A percentile compares a stretch with the other conserved stretches of the same genome.
Conservation (phyloP, 2,113 vertebrate species). For the Grammatotria lemairii region DNA sequence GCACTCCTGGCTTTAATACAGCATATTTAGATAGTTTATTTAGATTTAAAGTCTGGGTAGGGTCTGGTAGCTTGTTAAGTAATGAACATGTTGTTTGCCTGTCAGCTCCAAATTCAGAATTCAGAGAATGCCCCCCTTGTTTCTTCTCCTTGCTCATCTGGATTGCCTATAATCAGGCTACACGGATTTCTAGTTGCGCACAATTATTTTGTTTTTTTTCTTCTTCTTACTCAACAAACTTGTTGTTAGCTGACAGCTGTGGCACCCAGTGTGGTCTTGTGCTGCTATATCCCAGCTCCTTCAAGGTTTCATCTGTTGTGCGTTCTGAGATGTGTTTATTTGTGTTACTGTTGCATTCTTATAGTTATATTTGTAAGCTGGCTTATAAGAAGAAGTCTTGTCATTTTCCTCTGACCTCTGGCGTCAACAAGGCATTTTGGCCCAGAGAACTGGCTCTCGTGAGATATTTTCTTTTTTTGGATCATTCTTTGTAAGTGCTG, state of each 20-base stretch:
- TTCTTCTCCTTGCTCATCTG: background rate
- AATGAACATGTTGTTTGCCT: background rate
- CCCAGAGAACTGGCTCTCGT: background rate
- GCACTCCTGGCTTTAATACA: background rate
- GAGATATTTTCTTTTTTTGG: background rate
- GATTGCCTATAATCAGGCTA: background rate
- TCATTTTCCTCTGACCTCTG: background rate
- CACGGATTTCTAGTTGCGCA: background rate
- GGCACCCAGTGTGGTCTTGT: background rate
- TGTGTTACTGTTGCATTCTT: background rate
- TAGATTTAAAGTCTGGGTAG: background rate
- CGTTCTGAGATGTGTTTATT: background rate
- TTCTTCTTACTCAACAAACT: background rate
- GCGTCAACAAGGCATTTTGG: background rate
- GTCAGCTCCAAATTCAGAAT: background rate
- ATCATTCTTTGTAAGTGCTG: background rate
- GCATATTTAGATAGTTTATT: background rate
- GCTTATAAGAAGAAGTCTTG: background rate
- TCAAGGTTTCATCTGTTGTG: background rate
- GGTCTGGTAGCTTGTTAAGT: background rate
- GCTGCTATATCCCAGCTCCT: background rate
- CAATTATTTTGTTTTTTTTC: background rate
- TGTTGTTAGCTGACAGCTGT: background rate
- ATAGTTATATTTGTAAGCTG: background rate
- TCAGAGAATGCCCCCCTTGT: background rate